Evolutionary conservation across 2,888 invertebrate species (phyloP).

Genomic region (Hedychridium roseum): DNA sequence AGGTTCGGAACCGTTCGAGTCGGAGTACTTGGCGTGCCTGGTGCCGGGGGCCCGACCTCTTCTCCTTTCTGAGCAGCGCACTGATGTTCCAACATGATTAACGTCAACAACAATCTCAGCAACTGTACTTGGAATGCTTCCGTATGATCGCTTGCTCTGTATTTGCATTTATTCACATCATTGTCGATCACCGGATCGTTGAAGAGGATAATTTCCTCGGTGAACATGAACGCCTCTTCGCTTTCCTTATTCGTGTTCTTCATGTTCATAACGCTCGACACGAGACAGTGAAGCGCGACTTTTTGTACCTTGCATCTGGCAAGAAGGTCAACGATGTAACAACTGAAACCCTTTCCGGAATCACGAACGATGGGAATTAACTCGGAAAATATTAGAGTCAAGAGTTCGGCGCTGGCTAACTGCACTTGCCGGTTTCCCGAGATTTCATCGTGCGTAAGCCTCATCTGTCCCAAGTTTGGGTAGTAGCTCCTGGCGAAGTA

Average conservation of each 20-base stretch:
- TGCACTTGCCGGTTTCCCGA: slow-evolving; percentile 79
- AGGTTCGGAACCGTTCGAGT: slow-evolving; percentile 50
- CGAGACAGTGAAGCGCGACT: slow-evolving; percentile 80
- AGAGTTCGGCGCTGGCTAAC: slow-evolving; percentile 77
- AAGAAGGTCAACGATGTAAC: slow-evolving; percentile 78
- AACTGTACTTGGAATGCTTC: slow-evolving; percentile 76
- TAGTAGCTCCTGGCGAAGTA: slow-evolving; percentile 85
- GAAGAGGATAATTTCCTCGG: slow-evolving; percentile 78
- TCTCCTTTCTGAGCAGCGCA: slow-evolving; percentile 68
- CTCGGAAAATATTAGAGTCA: slow-evolving; percentile 77
- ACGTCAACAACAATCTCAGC: slow-evolving; percentile 72
- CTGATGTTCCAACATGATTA: slow-evolving; percentile 80
- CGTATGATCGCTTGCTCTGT: slow-evolving; percentile 70
- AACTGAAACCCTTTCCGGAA: slow-evolving; percentile 79
- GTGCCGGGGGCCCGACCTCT: slow-evolving; percentile 42
- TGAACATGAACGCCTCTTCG: slow-evolving; percentile 70
- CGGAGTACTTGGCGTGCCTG: slow-evolving; percentile 48
- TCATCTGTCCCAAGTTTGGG: slow-evolving; percentile 74
- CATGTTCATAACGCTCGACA: slow-evolving; percentile 77
- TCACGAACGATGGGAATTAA: slow-evolving; percentile 78
- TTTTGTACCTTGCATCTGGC: slow-evolving; percentile 84
- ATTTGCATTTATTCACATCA: slow-evolving; percentile 67
- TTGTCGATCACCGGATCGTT: slow-evolving; percentile 69
- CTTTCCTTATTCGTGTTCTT: slow-evolving; percentile 59
- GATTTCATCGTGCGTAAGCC: slow-evolving; percentile 74